These are phyloP conservation scores for Psittacula cyanocephala DNA, from an alignment of 2,113 vertebrate genomes.

Conservation along the genomic window DNA sequence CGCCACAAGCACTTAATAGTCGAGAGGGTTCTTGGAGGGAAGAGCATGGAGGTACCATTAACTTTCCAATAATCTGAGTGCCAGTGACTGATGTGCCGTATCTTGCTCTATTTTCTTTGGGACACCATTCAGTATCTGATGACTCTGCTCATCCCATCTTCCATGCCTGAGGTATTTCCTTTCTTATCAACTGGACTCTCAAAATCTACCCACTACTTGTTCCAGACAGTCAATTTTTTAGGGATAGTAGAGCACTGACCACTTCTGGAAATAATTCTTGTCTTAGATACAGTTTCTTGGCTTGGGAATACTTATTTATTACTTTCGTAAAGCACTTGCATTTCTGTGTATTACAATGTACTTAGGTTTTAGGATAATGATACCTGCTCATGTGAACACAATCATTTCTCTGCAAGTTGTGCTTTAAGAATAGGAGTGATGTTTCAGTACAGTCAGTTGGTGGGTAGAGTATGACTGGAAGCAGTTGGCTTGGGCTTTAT, in stretches of 20 bases:
- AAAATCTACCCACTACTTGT: neutral
- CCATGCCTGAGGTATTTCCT: neutral
- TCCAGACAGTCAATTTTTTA: neutral
- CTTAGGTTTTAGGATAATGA: neutral
- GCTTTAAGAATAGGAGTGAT: constrained; percentile 10
- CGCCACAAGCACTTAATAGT: neutral
- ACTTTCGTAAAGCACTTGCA: neutral
- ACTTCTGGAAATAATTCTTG: neutral
- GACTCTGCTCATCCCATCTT: neutral
- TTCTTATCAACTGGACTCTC: neutral
- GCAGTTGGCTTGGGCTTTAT: neutral
- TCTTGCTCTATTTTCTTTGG: neutral
- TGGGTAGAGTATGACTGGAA: neutral
- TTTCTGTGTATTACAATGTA: neutral
- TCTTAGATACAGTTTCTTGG: neutral
- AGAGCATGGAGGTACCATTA: neutral
- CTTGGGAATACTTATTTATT: neutral
- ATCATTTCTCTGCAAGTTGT: neutral
- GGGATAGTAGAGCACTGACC: neutral
- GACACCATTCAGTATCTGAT: neutral
- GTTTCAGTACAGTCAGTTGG: neutral
- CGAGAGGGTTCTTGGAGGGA: neutral
- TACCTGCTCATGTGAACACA: neutral
- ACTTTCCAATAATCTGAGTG: neutral
- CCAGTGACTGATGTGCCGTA: neutral